Evolutionary conservation across 2,113 vertebrate species (phyloP).

Genomic region (Connochaetes taurinus): DNA sequence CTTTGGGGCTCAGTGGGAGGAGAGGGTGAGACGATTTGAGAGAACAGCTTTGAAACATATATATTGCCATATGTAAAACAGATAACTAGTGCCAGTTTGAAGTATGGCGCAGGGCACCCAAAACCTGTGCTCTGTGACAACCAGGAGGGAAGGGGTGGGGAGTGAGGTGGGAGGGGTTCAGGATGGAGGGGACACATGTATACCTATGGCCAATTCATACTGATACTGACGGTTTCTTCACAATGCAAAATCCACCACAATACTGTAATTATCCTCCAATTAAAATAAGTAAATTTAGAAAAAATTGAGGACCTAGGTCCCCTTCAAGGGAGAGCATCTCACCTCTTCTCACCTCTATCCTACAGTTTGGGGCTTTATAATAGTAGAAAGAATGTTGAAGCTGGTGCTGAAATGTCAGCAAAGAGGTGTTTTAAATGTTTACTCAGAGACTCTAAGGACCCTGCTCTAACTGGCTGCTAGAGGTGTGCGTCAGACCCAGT

Average conservation of each 20-base stretch:
- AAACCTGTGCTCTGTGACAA: not conserved
- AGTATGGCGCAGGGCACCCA: not conserved
- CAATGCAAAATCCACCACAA: not conserved
- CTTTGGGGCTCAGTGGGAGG: not conserved
- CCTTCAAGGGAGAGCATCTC: too few species aligned
- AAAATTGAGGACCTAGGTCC: not conserved
- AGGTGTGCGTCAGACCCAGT: rapidly evolving
- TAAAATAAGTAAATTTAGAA: not conserved
- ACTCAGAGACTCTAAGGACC: not conserved
- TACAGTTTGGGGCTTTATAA: not conserved
- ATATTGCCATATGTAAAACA: not conserved
- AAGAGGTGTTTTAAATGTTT: not conserved
- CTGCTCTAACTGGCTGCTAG: not conserved
- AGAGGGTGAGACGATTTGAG: not conserved
- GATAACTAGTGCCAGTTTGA: not conserved
- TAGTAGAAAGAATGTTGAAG: not conserved
- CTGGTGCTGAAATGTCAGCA: not conserved
- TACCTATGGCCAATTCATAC: not conserved
- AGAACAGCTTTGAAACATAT: not conserved
- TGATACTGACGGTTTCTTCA: not conserved
- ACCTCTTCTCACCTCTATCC: not conserved
- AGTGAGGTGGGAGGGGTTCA: not conserved
- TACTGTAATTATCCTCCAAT: not conserved
- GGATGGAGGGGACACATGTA: not conserved
- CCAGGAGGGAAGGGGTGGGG: not conserved